Evolutionary conservation across 2,888 invertebrate genomes (phyloP).

Genomic region (Lacanobia wlatinum): DNA sequence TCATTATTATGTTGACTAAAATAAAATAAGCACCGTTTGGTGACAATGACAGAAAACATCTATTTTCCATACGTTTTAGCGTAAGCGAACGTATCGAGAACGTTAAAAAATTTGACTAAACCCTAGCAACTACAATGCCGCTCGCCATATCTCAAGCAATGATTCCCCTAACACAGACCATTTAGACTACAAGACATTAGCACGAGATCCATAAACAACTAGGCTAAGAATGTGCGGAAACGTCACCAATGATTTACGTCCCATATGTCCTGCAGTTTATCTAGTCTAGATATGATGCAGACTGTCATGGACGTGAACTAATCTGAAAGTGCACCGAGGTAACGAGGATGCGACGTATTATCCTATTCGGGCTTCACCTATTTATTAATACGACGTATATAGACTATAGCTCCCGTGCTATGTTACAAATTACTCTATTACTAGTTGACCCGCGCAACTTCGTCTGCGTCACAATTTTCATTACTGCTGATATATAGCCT

Average conservation of each 20-base stretch:
- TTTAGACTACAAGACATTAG: constrained; percentile 25
- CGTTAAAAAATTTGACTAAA: too few relatives aligned
- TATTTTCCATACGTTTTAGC: too few relatives aligned
- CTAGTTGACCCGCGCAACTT: too few relatives aligned
- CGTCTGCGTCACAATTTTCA: too few relatives aligned
- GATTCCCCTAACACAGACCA: background rate
- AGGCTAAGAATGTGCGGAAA: constrained; percentile 38
- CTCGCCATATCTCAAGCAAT: background rate
- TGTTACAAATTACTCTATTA: constrained; percentile 36
- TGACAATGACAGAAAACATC: too few relatives aligned
- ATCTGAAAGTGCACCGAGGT: constrained; percentile 80
- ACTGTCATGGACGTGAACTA: constrained; percentile 70
- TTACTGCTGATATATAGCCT: too few relatives aligned
- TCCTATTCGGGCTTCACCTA: constrained; percentile 90
- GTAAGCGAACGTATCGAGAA: too few relatives aligned
- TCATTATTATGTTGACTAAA: too few relatives aligned
- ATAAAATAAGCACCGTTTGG: too few relatives aligned
- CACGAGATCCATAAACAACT: constrained; percentile 5
- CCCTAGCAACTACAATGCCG: too few relatives aligned
- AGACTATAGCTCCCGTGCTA: constrained; percentile 59
- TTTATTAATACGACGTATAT: constrained; percentile 78
- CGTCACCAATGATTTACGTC: constrained; percentile 37
- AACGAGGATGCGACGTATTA: constrained; percentile 93
- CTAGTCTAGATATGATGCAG: constrained; percentile 41
- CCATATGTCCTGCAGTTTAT: constrained; percentile 50